phyloP scores from a whole-genome alignment of 2,888 invertebrate genomes.

The Cheilosia vulpina region DNA sequence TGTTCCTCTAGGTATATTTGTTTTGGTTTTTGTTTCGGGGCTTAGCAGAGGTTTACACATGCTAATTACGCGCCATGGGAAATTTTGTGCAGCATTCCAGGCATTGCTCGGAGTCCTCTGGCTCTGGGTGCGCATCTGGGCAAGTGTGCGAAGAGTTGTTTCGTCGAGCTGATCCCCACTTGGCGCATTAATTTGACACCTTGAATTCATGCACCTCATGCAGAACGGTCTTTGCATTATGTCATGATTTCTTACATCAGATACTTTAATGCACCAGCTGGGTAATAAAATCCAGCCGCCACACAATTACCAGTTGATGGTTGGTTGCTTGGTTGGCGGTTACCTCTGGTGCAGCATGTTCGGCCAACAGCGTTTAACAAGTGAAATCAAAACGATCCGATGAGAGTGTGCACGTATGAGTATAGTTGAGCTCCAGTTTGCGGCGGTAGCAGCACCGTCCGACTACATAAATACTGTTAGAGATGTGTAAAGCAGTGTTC shows the following conservation, averaged over 20 bases:
- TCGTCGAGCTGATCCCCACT: constrained; percentile 35
- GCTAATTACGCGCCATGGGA: constrained; percentile 70
- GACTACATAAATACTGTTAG: constrained; percentile 59
- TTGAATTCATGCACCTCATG: constrained; percentile 73
- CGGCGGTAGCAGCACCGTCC: constrained; percentile 36
- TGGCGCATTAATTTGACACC: constrained; percentile 68
- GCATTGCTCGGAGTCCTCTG: constrained; percentile 60
- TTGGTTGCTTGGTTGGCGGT: constrained; percentile 54
- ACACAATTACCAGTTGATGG: constrained; percentile 70
- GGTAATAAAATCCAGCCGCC: constrained; percentile 70
- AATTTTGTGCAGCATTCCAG: constrained; percentile 57
- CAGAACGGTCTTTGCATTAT: constrained; percentile 72
- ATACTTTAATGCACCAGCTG: constrained; percentile 63
- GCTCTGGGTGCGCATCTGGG: constrained; percentile 3
- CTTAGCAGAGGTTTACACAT: constrained; percentile 48
- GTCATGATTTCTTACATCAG: constrained; percentile 75
- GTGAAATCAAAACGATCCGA: constrained; percentile 71
- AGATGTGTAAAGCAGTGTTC: constrained; percentile 49
- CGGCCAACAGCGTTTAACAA: constrained; percentile 48
- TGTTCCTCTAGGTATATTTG: constrained; percentile 7
- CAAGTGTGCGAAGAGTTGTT: constrained; percentile 4
- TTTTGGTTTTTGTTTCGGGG: background rate
- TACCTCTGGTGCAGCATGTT: constrained; percentile 61
- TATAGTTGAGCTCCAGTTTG: constrained; percentile 59
- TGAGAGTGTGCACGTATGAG: constrained; percentile 1